A percentile compares a stretch with the other conserved stretches of the same genome.
These are phyloP conservation scores for Athetis lepigone DNA, from an alignment of 2,888 invertebrate genomes.

Conservation along the genomic window DNA sequence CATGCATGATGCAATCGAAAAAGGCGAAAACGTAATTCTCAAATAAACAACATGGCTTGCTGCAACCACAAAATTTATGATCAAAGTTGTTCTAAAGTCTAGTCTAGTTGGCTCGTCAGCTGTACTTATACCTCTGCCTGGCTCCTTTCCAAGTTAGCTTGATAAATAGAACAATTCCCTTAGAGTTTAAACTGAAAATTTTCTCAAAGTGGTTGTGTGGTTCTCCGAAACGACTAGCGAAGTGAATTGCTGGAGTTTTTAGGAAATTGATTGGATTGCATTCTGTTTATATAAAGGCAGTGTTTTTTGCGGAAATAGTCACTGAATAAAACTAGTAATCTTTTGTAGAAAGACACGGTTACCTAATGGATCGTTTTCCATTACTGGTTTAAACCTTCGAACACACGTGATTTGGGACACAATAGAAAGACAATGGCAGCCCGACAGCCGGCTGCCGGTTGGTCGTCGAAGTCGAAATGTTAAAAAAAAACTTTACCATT, in stretches of 20 bases:
- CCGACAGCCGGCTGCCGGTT: no score
- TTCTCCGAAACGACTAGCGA: constrained; percentile 16
- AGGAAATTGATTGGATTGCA: constrained; percentile 10
- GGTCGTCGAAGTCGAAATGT: no score
- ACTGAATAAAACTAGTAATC: background rate
- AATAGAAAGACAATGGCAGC: no score
- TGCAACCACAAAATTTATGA: constrained; percentile 57
- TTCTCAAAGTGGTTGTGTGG: constrained; percentile 26
- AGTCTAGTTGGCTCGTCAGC: constrained; percentile 54
- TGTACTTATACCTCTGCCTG: constrained; percentile 47
- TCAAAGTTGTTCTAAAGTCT: constrained; percentile 38
- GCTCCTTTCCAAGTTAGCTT: constrained; percentile 49
- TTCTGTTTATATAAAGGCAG: background rate
- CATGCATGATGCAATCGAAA: constrained; percentile 3
- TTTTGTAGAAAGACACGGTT: background rate
- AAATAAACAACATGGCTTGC: constrained; percentile 43
- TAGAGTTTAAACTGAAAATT: constrained; percentile 47
- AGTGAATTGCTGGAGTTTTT: constrained; percentile 11
- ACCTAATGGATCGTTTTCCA: background rate
- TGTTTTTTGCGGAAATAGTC: no score
- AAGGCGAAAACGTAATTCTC: constrained; percentile 17
- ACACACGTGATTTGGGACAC: no score
- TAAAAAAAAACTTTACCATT: no score
- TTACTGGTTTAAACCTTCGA: no score
- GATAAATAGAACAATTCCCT: constrained; percentile 45